Conservation (phyloP, 2,113 vertebrate species). For the Notechis scutatus region DNA sequence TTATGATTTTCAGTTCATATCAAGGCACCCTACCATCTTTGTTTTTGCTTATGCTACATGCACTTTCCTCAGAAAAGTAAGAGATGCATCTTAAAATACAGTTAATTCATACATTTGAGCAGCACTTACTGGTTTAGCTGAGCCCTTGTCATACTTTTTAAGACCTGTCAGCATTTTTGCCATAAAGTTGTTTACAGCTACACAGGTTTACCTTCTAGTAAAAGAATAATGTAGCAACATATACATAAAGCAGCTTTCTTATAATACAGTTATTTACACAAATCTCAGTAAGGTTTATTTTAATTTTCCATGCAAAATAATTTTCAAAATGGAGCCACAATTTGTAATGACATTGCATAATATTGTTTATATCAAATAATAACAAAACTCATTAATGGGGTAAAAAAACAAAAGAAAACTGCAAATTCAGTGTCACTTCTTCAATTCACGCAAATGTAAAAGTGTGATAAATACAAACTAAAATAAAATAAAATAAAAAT, state of each 20-base stretch:
- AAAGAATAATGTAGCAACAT: not conserved
- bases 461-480: too few relatives aligned
- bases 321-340: not conserved
- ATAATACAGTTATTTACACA: not conserved
- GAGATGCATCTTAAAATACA: not conserved
- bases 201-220: not conserved
- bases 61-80: not conserved
- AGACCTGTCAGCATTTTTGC: not conserved
- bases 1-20: not conserved
- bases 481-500: too few relatives aligned
- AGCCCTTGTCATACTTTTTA: not conserved
- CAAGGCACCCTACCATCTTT: not conserved
- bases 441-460: not conserved
- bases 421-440: conserved; percentile 13
- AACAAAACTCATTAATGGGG: not conserved
- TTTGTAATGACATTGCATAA: conserved; percentile 11
- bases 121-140: not conserved
- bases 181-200: not conserved
- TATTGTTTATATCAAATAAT: conserved; percentile 25
- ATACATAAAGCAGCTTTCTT: not conserved
- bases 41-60: not conserved
- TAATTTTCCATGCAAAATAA: not conserved
- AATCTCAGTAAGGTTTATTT: not conserved
- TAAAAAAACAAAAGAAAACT: conserved; percentile 16
- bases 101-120: not conserved